These are phyloP conservation scores for Drosophila melanica DNA, from an alignment of 1,140 invertebrate species.

Conservation along the genomic window DNA sequence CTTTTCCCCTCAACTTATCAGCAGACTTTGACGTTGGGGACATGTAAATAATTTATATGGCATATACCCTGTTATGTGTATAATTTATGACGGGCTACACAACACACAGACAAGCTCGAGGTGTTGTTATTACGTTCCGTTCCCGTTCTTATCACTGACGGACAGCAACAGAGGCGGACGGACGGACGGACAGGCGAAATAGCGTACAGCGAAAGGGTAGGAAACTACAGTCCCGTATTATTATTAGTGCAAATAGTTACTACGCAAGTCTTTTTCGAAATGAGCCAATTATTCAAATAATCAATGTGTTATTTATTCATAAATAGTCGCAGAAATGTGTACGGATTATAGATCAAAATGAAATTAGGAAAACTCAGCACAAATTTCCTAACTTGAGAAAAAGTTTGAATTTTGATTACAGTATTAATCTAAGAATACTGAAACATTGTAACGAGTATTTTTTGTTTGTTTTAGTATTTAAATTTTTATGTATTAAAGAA, in stretches of 20 bases:
- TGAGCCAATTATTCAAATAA: slow-evolving; percentile 18
- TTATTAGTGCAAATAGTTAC: slow-evolving; percentile 2
- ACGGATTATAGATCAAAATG: no score
- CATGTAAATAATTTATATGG: slow-evolving; percentile 82
- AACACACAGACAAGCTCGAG: slow-evolving; percentile 34
- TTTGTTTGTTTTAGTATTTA: no score
- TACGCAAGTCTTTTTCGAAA: slow-evolving; percentile 15
- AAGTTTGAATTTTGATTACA: no score
- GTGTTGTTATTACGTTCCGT: slow-evolving; percentile 54
- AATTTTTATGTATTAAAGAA: no score
- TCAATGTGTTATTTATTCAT: no score
- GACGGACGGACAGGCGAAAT: background rate
- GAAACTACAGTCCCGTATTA: background rate
- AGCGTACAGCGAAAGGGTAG: background rate
- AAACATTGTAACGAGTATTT: no score
- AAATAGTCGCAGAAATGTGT: no score
- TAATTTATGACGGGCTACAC: slow-evolving; percentile 72
- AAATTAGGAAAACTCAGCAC: no score
- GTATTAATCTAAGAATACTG: no score
- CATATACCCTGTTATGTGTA: slow-evolving; percentile 76
- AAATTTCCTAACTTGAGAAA: no score
- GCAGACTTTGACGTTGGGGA: slow-evolving; percentile 79
- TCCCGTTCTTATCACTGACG: slow-evolving; percentile 47
- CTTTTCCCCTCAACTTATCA: slow-evolving; percentile 57
- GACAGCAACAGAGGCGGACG: background rate